phyloP scores from a whole-genome alignment of 2,113 vertebrate genomes.

The Ciconia boyciana region DNA sequence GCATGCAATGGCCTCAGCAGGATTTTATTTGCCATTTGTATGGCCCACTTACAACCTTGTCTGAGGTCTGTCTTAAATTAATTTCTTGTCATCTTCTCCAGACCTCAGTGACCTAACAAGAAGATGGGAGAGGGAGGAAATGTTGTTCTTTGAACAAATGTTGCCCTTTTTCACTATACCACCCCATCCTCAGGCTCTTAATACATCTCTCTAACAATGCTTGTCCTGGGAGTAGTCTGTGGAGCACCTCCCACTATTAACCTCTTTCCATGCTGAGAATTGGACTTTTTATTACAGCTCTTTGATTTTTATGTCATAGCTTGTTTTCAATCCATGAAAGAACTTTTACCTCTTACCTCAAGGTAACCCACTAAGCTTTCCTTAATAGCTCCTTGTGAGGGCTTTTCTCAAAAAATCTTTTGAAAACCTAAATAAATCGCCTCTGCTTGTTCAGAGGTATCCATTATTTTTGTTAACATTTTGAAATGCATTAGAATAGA shows the following conservation, averaged over 20 bases:
- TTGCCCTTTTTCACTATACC: neutral
- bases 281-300: conserved; percentile 32
- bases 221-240: neutral
- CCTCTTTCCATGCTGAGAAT: conserved; percentile 10
- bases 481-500: conserved; percentile 25
- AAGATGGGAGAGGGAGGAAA: neutral
- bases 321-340: conserved; percentile 44
- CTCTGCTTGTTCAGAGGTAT: neutral
- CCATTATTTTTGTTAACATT: conserved; percentile 25
- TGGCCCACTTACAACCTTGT: neutral
- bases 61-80: neutral
- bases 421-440: conserved; percentile 50
- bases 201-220: neutral
- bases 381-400: conserved; percentile 46
- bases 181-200: neutral
- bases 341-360: conserved; percentile 1
- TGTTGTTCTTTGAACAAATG: neutral
- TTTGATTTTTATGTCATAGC: conserved; percentile 39
- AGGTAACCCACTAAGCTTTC: conserved; percentile 49
- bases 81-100: neutral
- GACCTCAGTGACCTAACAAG: neutral
- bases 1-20: neutral
- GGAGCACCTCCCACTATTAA: conserved; percentile 36
- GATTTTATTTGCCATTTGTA: neutral
- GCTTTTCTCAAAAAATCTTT: conserved; percentile 7